phyloP scores from a whole-genome alignment of 2,797 vertebrate species.

The Centroberyx gerrardi region DNA sequence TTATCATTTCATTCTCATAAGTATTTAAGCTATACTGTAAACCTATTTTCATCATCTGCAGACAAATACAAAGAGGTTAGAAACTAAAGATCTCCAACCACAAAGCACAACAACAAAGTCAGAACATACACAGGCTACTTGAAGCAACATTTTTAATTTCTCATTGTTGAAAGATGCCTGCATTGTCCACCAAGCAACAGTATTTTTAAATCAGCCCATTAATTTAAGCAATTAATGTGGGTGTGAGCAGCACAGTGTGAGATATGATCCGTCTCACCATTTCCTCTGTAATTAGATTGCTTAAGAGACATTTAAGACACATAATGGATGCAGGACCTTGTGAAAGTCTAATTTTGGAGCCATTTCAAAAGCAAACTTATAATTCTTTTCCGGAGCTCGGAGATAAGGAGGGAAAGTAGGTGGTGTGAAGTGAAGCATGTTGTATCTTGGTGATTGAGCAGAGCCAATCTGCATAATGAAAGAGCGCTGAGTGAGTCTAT shows the following conservation, averaged over 20 bases:
- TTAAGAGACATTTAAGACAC: not conserved
- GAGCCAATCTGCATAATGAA: conserved; percentile 10
- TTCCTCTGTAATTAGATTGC: conserved; percentile 3
- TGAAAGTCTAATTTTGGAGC: not conserved
- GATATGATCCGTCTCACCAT: not conserved
- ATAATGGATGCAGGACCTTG: not conserved
- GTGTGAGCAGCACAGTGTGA: not conserved
- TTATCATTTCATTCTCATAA: not conserved
- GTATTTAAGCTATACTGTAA: not conserved
- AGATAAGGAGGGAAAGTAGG: conserved; percentile 4
- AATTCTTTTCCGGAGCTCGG: not conserved
- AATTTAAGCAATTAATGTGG: not conserved
- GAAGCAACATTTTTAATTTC: not conserved
- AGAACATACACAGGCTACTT: no score
- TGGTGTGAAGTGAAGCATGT: conserved; percentile 13
- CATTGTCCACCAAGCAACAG: not conserved
- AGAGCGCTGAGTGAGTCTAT: conserved; percentile 24
- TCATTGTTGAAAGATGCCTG: not conserved
- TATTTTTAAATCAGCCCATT: conserved; percentile 9
- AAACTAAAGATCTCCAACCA: no score
- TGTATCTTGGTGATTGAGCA: conserved; percentile 21
- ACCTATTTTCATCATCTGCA: not conserved
- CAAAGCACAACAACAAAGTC: no score
- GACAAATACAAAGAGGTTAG: not conserved
- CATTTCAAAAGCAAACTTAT: conserved; percentile 4